Base-by-base conservation (phyloP, 2,888 invertebrate genomes). In the Latrodectus hesperus region DNA sequence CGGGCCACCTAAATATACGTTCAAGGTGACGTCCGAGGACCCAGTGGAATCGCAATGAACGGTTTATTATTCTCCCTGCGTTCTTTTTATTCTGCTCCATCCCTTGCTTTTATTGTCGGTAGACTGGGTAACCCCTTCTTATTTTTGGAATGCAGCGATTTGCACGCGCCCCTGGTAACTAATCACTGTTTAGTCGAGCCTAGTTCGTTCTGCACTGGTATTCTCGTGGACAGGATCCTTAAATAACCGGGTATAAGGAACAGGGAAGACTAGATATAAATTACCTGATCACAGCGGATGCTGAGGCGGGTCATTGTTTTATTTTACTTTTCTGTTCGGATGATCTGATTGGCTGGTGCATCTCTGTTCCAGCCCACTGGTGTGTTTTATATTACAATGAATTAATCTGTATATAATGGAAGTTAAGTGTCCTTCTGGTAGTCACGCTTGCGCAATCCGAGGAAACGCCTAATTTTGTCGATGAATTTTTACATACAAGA, bases 1-100 rank as follows among this genome's bases (percentile, higher is more conserved):
- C 49, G 80, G 75, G 80, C 2, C 71, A 71, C 86, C 80, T 81
- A 80, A 86, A 86, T 86, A 76, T 81, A 80, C 81, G 75, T 76
- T 72, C 65, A 81, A 86, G 86, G 80, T 86, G 86, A 86, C 86
- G 86, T 51, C 9, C 12, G 52, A 60, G 60, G 70, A 71, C 51
- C 68, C 11, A 6, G 9, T 16, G 10, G 86, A 86, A 86, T 86
- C 65, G 67, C 75, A 86, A 86, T 81, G 65, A 81, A 68, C 65
- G 49, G 52, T 51, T 86, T 81, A 81, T 80, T 86, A 86, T 86
- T 80, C 86, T 51, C 5, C 14, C 5, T 5, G 26, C 70, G 79
- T 75, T 67, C 71, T 70, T 67, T 68, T 68, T 71, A 52, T 76
- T 65, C 67, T 26, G n/a, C 9, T n/a, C 55, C 17, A 17, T 60